A percentile compares a stretch with the other conserved stretches of the same genome.
Evolutionary conservation across 2,888 invertebrate genomes (phyloP).

Genomic region (Drosophila lutescens): DNA sequence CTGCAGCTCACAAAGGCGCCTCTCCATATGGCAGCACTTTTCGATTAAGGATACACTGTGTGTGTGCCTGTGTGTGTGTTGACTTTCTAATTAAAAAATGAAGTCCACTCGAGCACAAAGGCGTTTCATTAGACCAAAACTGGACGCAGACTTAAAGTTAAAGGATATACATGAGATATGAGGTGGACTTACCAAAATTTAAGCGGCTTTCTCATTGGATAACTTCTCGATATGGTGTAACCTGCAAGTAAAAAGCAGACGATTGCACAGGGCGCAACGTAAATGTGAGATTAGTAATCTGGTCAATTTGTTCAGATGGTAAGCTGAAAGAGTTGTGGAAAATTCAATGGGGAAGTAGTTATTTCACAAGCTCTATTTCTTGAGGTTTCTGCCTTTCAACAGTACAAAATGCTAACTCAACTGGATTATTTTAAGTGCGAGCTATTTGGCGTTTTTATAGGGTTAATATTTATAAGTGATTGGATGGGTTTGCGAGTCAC

Average conservation of each 20-base stretch:
- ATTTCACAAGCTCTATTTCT: constrained; percentile 14
- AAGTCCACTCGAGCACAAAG: constrained; percentile 63
- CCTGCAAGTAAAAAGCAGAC: constrained; percentile 78
- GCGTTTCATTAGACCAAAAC: constrained; percentile 47
- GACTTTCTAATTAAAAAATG: constrained; percentile 75
- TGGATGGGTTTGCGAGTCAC: constrained; percentile 12
- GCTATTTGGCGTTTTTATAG: constrained; percentile 27
- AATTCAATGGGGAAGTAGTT: constrained; percentile 16
- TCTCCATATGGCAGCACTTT: constrained; percentile 45
- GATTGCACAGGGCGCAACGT: constrained; percentile 74
- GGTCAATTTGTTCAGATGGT: constrained; percentile 43
- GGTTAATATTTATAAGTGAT: constrained; percentile 53
- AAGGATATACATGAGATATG: constrained; percentile 1
- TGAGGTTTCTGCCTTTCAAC: not conserved
- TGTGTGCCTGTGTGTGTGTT: constrained; percentile 46
- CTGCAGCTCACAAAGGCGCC: constrained; percentile 54
- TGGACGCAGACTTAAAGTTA: constrained; percentile 38
- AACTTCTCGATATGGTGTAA: constrained; percentile 84
- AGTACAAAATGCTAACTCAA: not conserved
- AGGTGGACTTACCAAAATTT: constrained; percentile 81
- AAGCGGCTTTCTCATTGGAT: constrained; percentile 84
- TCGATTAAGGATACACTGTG: constrained; percentile 39
- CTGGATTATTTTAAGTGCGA: constrained; percentile 5
- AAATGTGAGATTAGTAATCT: constrained; percentile 77
- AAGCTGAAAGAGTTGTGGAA: constrained; percentile 51